Evolutionary conservation across 2,113 vertebrate genomes (phyloP).

Genomic region (Hiodon alosoides): DNA sequence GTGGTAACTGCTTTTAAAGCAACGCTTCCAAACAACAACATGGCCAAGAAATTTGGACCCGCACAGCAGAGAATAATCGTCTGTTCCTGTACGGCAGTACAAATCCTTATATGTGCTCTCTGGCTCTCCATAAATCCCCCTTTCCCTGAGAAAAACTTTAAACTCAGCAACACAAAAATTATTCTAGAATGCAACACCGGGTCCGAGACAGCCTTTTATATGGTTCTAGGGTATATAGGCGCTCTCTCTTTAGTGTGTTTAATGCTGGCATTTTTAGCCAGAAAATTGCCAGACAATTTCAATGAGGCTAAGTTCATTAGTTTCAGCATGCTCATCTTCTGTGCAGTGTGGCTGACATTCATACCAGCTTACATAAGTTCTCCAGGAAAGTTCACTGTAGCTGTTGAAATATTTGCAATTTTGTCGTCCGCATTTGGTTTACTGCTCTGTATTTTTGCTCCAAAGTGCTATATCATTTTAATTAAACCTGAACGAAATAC

Average conservation of each 20-base stretch:
- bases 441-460: conserved; percentile 45
- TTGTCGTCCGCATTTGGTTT: conserved; percentile 43
- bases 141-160: conserved; percentile 51
- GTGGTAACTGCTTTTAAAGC: conserved; percentile 44
- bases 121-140: conserved; percentile 59
- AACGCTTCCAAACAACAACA: conserved; percentile 38
- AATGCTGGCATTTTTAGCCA: conserved; percentile 40
- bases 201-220: conserved; percentile 41
- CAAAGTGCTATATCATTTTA: conserved; percentile 50
- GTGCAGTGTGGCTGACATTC: conserved; percentile 48
- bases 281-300: conserved; percentile 46
- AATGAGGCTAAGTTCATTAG: too few species aligned
- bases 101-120: conserved; percentile 55
- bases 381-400: conserved; percentile 47
- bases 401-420: conserved; percentile 54
- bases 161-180: conserved; percentile 50
- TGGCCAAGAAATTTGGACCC: conserved; percentile 38
- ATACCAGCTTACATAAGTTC: conserved; percentile 51
- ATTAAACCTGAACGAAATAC: conserved; percentile 49
- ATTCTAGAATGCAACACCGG: conserved; percentile 59
- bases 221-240: conserved; percentile 43
- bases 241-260: conserved; percentile 38
- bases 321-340: conserved; percentile 29
- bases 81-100: conserved; percentile 54
- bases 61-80: conserved; percentile 41